phyloP scores from a whole-genome alignment of 2,888 invertebrate genomes.

The Aphodius granarius region DNA sequence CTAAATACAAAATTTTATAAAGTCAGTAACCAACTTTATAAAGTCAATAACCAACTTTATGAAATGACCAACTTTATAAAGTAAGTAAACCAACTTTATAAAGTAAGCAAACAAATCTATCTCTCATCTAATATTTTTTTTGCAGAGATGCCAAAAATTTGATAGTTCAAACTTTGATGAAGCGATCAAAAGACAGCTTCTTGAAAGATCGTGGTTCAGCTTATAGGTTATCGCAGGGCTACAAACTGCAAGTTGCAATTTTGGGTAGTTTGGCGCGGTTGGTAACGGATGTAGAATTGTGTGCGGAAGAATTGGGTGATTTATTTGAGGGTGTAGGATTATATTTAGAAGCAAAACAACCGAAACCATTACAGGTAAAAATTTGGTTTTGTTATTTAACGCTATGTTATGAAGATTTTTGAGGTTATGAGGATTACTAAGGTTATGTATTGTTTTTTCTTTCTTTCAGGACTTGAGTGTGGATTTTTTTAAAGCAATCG shows the following conservation, averaged over 20 bases:
- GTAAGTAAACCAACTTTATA: too few relatives aligned
- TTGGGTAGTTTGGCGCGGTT: conserved; percentile 57
- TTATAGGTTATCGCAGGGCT: conserved; percentile 62
- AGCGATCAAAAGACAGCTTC: conserved; percentile 60
- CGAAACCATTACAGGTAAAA: conserved; percentile 67
- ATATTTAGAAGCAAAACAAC: conserved; percentile 65
- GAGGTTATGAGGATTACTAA: too few relatives aligned
- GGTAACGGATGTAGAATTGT: conserved; percentile 54
- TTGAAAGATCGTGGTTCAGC: conserved; percentile 60
- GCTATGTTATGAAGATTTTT: too few relatives aligned
- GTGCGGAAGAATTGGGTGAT: conserved; percentile 51
- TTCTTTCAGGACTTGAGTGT: too few relatives aligned
- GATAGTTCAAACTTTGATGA: conserved; percentile 52
- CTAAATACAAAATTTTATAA: too few relatives aligned
- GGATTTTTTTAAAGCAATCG: too few relatives aligned
- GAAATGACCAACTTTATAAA: too few relatives aligned
- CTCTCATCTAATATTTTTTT: conserved; percentile 67
- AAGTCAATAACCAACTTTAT: too few relatives aligned
- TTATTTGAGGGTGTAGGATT: conserved; percentile 54
- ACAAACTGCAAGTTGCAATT: conserved; percentile 58
- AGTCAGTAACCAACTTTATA: too few relatives aligned
- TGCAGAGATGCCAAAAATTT: conserved; percentile 39
- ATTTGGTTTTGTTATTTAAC: too few relatives aligned
- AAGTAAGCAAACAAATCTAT: conserved; percentile 59
- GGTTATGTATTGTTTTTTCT: background rate